Percentiles rank a stretch among this genome's conserved stretches.
These are phyloP conservation scores for Philaethria dido DNA, from an alignment of 2,888 invertebrate species.

Conservation along the genomic window DNA sequence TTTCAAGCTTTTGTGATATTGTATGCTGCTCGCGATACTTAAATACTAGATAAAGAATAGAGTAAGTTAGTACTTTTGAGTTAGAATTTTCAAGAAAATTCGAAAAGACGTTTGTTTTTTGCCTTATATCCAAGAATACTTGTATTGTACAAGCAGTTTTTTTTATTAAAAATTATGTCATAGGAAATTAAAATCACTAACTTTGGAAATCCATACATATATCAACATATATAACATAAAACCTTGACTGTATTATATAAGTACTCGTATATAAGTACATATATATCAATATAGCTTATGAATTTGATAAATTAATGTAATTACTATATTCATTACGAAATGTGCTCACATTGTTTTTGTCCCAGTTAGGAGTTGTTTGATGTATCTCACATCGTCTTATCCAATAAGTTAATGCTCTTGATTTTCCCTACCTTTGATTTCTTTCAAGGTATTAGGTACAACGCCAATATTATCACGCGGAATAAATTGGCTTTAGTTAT, in stretches of 20 bases:
- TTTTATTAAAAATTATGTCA: too few species aligned
- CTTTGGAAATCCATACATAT: too few species aligned
- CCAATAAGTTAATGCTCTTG: conserved; percentile 77
- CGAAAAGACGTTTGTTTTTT: too few species aligned
- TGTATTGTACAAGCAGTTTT: too few species aligned
- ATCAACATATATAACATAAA: not conserved
- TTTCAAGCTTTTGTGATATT: too few species aligned
- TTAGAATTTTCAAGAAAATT: too few species aligned
- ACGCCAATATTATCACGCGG: conserved; percentile 49
- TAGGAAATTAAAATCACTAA: too few species aligned
- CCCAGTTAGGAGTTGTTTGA: conserved; percentile 60
- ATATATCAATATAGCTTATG: not conserved
- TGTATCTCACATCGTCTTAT: conserved; percentile 70
- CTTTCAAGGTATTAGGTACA: conserved; percentile 52
- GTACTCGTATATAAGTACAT: not conserved
- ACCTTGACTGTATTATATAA: not conserved
- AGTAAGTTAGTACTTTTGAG: too few species aligned
- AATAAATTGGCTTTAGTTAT: conserved; percentile 43
- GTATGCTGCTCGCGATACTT: too few species aligned
- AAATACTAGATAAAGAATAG: too few species aligned
- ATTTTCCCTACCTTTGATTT: conserved; percentile 50
- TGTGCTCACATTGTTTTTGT: conserved; percentile 68
- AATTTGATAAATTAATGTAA: conserved; percentile 28
- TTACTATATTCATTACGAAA: conserved; percentile 56
- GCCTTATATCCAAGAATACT: too few species aligned